Evolutionary conservation across 1,140 invertebrate species (phyloP).

Genomic region (Brevipalpus yothersi): DNA sequence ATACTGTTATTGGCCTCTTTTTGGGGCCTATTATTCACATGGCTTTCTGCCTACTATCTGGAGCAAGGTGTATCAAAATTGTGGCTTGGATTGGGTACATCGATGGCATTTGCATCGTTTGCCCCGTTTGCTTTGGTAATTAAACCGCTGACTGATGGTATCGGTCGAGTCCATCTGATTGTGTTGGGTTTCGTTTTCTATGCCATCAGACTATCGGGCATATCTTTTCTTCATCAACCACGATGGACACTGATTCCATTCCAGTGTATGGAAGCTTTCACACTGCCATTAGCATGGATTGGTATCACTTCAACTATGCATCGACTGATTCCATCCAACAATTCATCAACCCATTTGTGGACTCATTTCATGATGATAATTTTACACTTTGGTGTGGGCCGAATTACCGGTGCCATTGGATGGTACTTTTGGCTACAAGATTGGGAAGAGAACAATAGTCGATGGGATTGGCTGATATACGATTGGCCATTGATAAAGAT

Average conservation of each 20-base stretch:
- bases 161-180: constrained; percentile 12
- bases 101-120: constrained; percentile 9
- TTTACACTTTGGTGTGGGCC: constrained; percentile 13
- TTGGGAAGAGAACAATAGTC: constrained; percentile 1
- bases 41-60: constrained; percentile 8
- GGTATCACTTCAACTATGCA: constrained; percentile 13
- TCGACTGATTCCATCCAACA: constrained; percentile 8
- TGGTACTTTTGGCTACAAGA: constrained; percentile 2
- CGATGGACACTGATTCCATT: constrained; percentile 13
- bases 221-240: constrained; percentile 9
- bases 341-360: constrained; percentile 3
- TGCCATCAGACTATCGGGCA: constrained; percentile 11
- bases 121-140: constrained; percentile 11
- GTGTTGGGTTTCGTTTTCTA: constrained; percentile 14
- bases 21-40: constrained; percentile 11
- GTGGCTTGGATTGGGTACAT: constrained; percentile 8
- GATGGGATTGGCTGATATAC: constrained; percentile 5
- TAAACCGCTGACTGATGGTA: constrained; percentile 12
- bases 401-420: not conserved
- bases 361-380: constrained; percentile 13
- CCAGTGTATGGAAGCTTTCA: constrained; percentile 13
- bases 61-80: constrained; percentile 7
- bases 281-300: constrained; percentile 12
- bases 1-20: constrained; percentile 10
- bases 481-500: constrained; percentile 1